Evolutionary conservation across 1,140 invertebrate species (phyloP), one percentile per base, ranked within the genome.

Genomic region (Polypedilum pembai): DNA sequence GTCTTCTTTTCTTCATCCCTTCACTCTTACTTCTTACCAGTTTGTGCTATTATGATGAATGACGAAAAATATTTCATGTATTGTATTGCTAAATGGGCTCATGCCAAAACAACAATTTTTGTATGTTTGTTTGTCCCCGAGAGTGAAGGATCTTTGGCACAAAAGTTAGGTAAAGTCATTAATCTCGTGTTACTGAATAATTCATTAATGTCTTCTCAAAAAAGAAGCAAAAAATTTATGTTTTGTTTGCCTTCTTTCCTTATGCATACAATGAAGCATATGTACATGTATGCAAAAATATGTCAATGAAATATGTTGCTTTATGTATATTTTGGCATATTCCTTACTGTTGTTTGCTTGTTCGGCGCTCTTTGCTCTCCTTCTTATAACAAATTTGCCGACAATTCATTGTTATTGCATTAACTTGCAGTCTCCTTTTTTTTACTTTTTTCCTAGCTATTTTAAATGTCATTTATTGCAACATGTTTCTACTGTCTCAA

Each of bases 111-210:
- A 66, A 17, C 63, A 20, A 56, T 56, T 1, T 56, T 3, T 15
- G 10, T 56, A 1, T 56, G 45, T 56, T 12, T 56, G 10, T 56
- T 15, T 69, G 65, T 56, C 45, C 45, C 45, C 15, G 45, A 56
- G 12, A 8, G 10, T 56, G 4, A 56, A 56, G 41, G 8, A 56
- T 4, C 5, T 33, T 33, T 33, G 24, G 2, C 4, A 56, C 15
- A 56, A 12, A 56, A 56, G 45, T 56, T 56, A 56, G 45, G 45
- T 18, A 69, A 21, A 69, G 65, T 69, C 65, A 69, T 69, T 69
- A 69, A 69, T 69, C 65, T 69, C 65, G 17, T 69, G 65, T 69
- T 69, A 69, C 65, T 69, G 65, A 69, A 69, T 69, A 69, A 69
- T 69, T 69, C 65, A 69, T 69, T 69, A 69, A 20, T 69, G 65